Evolutionary conservation across 30 jellyfish, hydroid and myxozoan genomes (phyloP).

Genomic region (Cassiopea andromeda): DNA sequence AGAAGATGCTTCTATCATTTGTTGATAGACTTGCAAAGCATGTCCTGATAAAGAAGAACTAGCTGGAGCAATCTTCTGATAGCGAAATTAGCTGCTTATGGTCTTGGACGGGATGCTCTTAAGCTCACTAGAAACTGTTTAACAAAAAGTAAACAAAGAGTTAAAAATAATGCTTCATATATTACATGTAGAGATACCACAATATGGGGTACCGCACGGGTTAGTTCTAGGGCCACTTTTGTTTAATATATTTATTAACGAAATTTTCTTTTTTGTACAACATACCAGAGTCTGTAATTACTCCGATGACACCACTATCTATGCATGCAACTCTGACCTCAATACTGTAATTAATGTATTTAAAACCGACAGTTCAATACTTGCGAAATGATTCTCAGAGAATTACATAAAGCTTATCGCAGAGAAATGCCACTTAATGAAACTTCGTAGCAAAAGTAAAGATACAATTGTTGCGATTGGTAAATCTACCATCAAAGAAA

Average conservation of each 20-base stretch:
- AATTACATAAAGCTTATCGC: constrained; percentile 22
- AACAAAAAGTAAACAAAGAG: constrained; percentile 36
- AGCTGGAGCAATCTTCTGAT: constrained; percentile 20
- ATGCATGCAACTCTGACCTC: constrained; percentile 11
- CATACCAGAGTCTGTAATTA: background rate
- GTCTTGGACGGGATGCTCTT: constrained; percentile 1
- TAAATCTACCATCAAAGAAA: constrained; percentile 14
- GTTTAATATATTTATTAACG: background rate
- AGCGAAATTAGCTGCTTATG: background rate
- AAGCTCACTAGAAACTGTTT: background rate
- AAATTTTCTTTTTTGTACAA: constrained; percentile 8
- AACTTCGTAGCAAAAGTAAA: constrained; percentile 19
- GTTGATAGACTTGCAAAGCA: constrained; percentile 4
- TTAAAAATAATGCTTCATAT: background rate
- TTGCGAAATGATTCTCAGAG: constrained; percentile 15
- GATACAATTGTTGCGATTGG: constrained; percentile 18
- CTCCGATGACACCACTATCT: constrained; percentile 29
- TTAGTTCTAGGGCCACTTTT: constrained; percentile 7
- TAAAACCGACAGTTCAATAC: constrained; percentile 8
- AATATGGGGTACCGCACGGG: constrained; percentile 26
- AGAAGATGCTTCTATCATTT: background rate
- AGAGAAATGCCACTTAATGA: constrained; percentile 36
- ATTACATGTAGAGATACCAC: background rate
- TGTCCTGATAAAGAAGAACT: constrained; percentile 17
- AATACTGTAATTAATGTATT: background rate